Conservation (phyloP, 1,140 invertebrate species). For the Vanessa atalanta region DNA sequence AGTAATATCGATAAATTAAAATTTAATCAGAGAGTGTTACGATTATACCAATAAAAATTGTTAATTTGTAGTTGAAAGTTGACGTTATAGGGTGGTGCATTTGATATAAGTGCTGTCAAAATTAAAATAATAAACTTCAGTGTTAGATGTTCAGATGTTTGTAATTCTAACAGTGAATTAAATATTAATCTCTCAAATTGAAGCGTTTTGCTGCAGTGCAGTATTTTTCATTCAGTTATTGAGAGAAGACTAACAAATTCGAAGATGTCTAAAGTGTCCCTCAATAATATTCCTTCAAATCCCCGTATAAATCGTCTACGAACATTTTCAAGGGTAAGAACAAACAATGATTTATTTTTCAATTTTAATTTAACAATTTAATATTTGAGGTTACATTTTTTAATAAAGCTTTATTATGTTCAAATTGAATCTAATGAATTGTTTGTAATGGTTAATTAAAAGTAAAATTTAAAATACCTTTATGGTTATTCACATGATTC, state of each 20-base stretch:
- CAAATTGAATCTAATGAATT: too few species aligned
- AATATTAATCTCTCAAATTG: conserved; percentile 37
- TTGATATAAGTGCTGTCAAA: conserved; percentile 54
- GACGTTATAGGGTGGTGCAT: conserved; percentile 55
- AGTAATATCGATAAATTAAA: neutral
- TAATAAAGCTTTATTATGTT: conserved; percentile 8
- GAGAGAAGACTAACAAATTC: conserved; percentile 16
- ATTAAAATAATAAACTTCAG: conserved; percentile 43
- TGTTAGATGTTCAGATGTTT: conserved; percentile 54
- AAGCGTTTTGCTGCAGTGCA: conserved; percentile 36
- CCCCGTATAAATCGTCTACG: conserved; percentile 72
- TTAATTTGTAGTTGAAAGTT: conserved; percentile 33
- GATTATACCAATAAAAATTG: conserved; percentile 13
- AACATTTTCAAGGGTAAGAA: conserved; percentile 74
- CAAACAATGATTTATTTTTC: conserved; percentile 1
- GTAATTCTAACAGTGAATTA: conserved; percentile 50
- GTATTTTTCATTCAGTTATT: conserved; percentile 28
- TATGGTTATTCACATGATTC: too few species aligned
- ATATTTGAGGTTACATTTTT: conserved; percentile 23
- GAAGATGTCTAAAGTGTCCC: conserved; percentile 74
- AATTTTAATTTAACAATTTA: neutral
- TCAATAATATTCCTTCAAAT: conserved; percentile 74
- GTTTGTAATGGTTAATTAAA: too few species aligned
- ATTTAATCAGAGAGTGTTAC: neutral
- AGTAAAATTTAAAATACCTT: too few species aligned